phyloP scores from a whole-genome alignment of 1,140 invertebrate genomes.

The Calycopis cecrops region DNA sequence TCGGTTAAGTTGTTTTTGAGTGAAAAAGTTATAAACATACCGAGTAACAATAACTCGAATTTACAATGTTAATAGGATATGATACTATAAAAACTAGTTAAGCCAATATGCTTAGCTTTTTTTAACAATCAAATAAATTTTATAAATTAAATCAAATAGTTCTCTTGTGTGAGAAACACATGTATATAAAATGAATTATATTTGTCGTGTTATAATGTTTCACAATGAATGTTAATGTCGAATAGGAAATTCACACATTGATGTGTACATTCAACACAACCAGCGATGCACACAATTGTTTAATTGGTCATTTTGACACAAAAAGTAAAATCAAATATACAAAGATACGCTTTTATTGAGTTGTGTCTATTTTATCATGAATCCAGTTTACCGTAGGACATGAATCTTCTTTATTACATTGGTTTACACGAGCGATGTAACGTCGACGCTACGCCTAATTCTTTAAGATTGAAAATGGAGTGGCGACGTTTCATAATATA shows the following conservation, averaged over 20 bases:
- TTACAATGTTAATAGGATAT: no score
- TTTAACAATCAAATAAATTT: no score
- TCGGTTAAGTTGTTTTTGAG: no score
- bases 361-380: constrained; percentile 9
- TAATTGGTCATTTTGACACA: constrained; percentile 35
- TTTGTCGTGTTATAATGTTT: constrained; percentile 53
- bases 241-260: constrained; percentile 65
- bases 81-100: no score
- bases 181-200: no score
- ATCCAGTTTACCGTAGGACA: neutral
- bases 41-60: no score
- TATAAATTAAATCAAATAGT: no score
- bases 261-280: constrained; percentile 55
- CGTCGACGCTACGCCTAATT: neutral
- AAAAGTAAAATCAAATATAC: constrained; percentile 32
- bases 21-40: no score
- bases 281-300: constrained; percentile 42
- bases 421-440: neutral
- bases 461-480: neutral
- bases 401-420: constrained; percentile 6
- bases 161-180: no score
- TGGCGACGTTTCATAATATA: neutral
- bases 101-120: no score
- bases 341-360: constrained; percentile 21
- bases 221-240: constrained; percentile 46